A percentile compares a stretch with the other conserved stretches of the same genome.
Conservation (phyloP, 2,888 invertebrate genomes). For the Coleophora deauratella region DNA sequence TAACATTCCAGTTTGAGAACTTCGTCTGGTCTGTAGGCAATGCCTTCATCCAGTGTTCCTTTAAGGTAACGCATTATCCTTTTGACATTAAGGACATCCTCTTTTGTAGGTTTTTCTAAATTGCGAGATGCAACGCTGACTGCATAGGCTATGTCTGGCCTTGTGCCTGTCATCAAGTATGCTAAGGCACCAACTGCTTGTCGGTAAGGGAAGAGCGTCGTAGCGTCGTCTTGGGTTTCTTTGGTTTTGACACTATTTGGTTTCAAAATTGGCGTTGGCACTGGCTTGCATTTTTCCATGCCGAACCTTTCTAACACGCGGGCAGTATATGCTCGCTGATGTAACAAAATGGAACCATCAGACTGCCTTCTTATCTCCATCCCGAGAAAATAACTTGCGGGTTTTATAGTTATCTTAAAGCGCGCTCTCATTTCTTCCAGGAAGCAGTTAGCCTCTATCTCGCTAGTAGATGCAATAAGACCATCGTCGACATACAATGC, state of each 20-base stretch:
- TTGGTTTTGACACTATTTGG: background rate
- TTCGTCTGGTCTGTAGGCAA: too few species aligned
- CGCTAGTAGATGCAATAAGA: conserved; percentile 2
- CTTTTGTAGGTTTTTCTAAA: too few species aligned
- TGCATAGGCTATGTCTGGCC: background rate
- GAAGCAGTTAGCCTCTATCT: background rate
- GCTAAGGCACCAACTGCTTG: background rate
- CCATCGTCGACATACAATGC: conserved; percentile 13
- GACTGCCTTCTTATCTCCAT: background rate
- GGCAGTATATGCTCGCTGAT: background rate
- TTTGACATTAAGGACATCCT: too few species aligned
- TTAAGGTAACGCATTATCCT: too few species aligned
- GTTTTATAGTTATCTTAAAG: conserved; percentile 2
- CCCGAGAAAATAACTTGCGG: conserved; percentile 3
- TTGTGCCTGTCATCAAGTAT: background rate
- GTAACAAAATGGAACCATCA: conserved; percentile 1
- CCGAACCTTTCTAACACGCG: background rate
- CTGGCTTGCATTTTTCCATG: background rate
- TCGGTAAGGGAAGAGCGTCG: background rate
- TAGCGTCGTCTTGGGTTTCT: too few species aligned
- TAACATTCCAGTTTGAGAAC: too few species aligned
- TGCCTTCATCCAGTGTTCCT: too few species aligned
- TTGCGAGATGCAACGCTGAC: too few species aligned
- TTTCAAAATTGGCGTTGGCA: background rate
- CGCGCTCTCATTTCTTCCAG: background rate